phyloP scores from a whole-genome alignment of 2,797 vertebrate genomes.

The Neopelma chrysocephalum region DNA sequence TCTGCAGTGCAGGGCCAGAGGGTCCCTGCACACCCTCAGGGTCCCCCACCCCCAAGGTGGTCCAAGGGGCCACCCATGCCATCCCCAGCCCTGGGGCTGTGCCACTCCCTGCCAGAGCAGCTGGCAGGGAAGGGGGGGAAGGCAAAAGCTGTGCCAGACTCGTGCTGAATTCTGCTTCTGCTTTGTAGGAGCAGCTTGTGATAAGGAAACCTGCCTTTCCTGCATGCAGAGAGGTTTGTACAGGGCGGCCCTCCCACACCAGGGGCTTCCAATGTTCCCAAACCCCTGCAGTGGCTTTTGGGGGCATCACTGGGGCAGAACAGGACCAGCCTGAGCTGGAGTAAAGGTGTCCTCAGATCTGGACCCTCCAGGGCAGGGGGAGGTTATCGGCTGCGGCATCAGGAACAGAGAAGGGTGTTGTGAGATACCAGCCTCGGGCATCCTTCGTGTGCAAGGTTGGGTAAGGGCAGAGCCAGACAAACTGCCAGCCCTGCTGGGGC shows the following conservation, averaged over 20 bases:
- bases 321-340: not conserved
- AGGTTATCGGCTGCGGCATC: not conserved
- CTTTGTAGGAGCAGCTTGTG: not conserved
- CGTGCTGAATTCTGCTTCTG: not conserved
- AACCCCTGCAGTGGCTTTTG: rapidly evolving
- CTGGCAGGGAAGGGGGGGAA: not conserved
- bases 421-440: not conserved
- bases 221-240: rapidly evolving
- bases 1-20: not conserved
- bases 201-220: not conserved
- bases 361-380: not conserved
- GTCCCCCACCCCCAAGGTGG: not conserved
- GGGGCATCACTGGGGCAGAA: rapidly evolving
- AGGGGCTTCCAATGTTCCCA: rapidly evolving
- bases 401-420: not conserved
- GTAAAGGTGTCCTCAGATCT: not conserved
- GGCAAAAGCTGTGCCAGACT: rapidly evolving
- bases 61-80: rapidly evolving
- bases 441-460: not conserved
- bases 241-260: rapidly evolving
- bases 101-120: rapidly evolving
- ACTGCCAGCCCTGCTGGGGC: not conserved
- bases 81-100: rapidly evolving
- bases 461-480: not conserved
- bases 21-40: not conserved